These are phyloP conservation scores for Syritta pipiens DNA, from an alignment of 2,888 invertebrate genomes.

Conservation along the genomic window DNA sequence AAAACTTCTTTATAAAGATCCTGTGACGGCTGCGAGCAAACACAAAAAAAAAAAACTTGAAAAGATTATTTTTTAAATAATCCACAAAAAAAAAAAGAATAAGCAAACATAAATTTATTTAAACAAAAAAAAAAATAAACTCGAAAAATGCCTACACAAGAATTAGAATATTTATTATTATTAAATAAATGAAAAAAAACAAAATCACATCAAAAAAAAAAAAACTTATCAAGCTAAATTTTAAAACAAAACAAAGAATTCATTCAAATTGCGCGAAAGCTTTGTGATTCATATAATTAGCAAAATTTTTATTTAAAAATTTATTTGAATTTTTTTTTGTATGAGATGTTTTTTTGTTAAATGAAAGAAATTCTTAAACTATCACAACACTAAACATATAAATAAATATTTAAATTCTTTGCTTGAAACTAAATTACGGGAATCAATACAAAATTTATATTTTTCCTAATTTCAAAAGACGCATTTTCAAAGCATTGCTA, in stretches of 20 bases:
- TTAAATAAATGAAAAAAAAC: conserved; percentile 21
- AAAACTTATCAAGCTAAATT: conserved; percentile 47
- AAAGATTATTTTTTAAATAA: conserved; percentile 8
- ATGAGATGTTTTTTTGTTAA: neutral
- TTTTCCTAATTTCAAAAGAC: conserved; percentile 7
- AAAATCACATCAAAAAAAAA: conserved; percentile 8
- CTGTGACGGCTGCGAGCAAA: conserved; percentile 36
- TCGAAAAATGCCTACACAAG: conserved; percentile 58
- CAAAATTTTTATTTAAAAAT: conserved; percentile 25
- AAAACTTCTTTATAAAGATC: conserved; percentile 49
- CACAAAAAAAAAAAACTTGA: conserved; percentile 12
- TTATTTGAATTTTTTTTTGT: conserved; percentile 19
- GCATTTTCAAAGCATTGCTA: neutral
- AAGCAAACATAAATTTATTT: conserved; percentile 31
- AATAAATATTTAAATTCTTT: conserved; percentile 27
- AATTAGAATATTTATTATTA: conserved; percentile 53
- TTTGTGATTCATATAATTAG: conserved; percentile 45
- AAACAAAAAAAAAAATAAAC: conserved; percentile 35
- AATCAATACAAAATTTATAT: conserved; percentile 11
- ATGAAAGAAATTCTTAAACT: conserved; percentile 41
- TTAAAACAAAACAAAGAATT: conserved; percentile 5
- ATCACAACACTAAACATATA: no score
- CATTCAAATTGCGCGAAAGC: conserved; percentile 51
- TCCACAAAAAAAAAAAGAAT: conserved; percentile 17
- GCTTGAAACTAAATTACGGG: conserved; percentile 30